Base-by-base conservation (phyloP, 2,888 invertebrate species). In the Trissoscelio sp. region DNA sequence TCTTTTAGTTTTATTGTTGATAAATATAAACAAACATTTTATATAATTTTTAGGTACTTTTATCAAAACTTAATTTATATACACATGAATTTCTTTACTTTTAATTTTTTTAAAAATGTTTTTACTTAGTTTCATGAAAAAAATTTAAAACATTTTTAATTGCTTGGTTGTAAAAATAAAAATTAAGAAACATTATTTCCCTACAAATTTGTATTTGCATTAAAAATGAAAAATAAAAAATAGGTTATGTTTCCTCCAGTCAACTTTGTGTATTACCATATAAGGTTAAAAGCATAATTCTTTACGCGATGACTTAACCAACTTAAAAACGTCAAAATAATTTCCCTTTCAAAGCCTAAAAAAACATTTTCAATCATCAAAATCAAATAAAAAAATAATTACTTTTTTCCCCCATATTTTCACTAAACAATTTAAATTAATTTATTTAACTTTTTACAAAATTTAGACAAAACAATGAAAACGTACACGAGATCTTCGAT, bases 271-370 rank as follows among this genome's bases (percentile, higher is more conserved):
- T n/a, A n/a, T 69, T 57, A 69, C 69, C 69, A 34, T 69, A 69
- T 69, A 69, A 57, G 69, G 69, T 46, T 39, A 67, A 66, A 66
- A 66, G 66, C 11, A 14, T 37, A 39, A 3, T 39, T n/a, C 14
- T 31, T 9, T 51, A 16, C 37, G 24, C 12, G 14, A 42, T 42
- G 14, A n/a, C 14, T 44, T 69, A 53, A 18, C 69, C 55, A 53
- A 37, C 3, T 42, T 12, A 9, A 34, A 24, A 7, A 6, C 42
- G 34, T 34, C 46, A 42, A 37, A 42, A 6, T 42, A 16, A 12
- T 42, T 14, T 42, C 14, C 11, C 14, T 42, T 12, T 42, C 6
- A 42, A 14, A 3, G 1, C 7, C 12, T 16, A 14, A 7, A 20
- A 12, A 9, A 31, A 31, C 6, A 0, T 1, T 3, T 1, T 3